phyloP scores from a whole-genome alignment of 2,113 vertebrate genomes.

The Phyllostomus discolor region DNA sequence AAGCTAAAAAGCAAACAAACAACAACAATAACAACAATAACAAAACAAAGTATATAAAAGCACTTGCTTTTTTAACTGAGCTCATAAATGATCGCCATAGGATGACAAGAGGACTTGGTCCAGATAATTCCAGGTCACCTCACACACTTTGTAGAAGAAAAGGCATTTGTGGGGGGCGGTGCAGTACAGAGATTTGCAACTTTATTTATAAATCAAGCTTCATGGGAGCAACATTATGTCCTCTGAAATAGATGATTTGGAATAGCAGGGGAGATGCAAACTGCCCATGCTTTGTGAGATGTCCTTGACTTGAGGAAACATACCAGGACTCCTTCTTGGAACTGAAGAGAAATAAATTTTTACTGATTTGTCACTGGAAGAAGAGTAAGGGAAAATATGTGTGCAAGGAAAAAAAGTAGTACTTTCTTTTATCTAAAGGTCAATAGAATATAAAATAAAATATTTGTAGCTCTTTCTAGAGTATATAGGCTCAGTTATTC shows the following conservation, averaged over 20 bases:
- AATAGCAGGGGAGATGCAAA: not conserved
- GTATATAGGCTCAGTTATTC: not conserved
- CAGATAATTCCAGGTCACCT: not conserved
- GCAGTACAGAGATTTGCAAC: not conserved
- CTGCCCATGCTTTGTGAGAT: not conserved
- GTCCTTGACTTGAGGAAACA: not conserved
- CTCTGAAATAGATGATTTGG: not conserved
- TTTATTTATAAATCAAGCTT: not conserved
- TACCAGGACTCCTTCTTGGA: not conserved
- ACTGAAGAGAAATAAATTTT: not conserved
- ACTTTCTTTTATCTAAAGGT: not conserved
- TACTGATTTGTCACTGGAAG: not conserved
- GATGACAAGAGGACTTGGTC: not conserved
- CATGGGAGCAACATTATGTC: not conserved
- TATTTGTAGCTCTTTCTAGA: slow-evolving; percentile 5
- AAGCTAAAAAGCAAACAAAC: not conserved
- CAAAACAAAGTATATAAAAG: not conserved
- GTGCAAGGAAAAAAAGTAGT: not conserved
- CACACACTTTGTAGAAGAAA: not conserved
- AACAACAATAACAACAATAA: not conserved
- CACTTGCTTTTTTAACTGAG: not conserved
- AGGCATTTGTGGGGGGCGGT: not conserved
- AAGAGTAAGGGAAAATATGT: not conserved
- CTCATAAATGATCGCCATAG: not conserved
- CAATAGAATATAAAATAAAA: slow-evolving; percentile 1